Conservation (phyloP, 2,888 invertebrate genomes). For the Lacanobia wlatinum region DNA sequence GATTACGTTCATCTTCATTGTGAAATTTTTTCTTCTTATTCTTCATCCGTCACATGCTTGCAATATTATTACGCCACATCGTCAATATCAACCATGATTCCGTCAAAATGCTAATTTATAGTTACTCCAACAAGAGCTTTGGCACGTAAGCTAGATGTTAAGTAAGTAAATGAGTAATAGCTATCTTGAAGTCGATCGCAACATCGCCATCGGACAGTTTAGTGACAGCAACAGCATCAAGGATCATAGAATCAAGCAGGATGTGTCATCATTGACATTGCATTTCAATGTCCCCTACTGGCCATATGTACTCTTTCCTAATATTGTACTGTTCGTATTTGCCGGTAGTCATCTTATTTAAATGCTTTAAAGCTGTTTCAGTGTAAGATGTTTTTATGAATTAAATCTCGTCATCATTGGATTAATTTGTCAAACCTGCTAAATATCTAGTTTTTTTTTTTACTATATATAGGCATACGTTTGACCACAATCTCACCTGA, state of each 20-base stretch:
- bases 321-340: neutral
- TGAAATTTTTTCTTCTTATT: conserved; percentile 5
- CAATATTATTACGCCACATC: neutral
- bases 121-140: conserved; percentile 27
- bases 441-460: too few species aligned
- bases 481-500: too few species aligned
- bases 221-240: conserved; percentile 15
- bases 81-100: conserved; percentile 21
- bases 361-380: neutral
- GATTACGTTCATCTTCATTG: neutral
- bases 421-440: too few species aligned
- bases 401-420: neutral
- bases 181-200: conserved; percentile 27
- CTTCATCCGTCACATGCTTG: neutral
- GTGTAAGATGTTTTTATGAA: neutral
- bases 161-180: conserved; percentile 50
- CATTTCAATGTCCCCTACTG: too few species aligned
- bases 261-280: neutral
- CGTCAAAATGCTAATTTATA: conserved; percentile 26
- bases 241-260: conserved; percentile 17
- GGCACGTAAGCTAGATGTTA: conserved; percentile 15
- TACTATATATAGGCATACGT: too few species aligned
- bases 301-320: neutral
- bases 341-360: neutral
- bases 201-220: conserved; percentile 6